Conservation (phyloP, 2,797 vertebrate genomes). For the Sylvia borin region DNA sequence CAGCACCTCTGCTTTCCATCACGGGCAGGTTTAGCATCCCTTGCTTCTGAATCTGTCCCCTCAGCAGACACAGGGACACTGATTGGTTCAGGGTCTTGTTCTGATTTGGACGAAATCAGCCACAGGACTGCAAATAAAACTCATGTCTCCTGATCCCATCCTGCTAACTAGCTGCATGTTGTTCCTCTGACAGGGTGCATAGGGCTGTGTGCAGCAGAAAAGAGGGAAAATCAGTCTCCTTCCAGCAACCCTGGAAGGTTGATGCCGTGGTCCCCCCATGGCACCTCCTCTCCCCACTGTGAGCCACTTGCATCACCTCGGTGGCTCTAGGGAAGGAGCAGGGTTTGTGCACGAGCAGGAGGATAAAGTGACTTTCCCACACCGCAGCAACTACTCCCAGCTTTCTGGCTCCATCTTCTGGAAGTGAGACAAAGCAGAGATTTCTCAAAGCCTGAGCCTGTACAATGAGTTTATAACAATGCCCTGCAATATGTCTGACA, state of each 20-base stretch:
- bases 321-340: not conserved
- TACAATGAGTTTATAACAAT: rapidly evolving
- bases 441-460: not conserved
- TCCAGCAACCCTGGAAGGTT: not conserved
- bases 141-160: rapidly evolving
- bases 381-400: not conserved
- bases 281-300: not conserved
- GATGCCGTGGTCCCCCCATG: not conserved
- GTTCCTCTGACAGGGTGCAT: not conserved
- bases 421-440: not conserved
- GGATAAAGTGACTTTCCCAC: not conserved
- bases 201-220: not conserved
- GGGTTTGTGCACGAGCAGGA: not conserved
- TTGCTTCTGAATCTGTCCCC: rapidly evolving
- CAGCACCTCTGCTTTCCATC: not conserved
- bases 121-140: not conserved
- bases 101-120: not conserved
- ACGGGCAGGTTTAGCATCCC: not conserved
- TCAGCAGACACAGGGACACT: not conserved
- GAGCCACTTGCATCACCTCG: not conserved
- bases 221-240: not conserved
- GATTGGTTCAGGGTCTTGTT: not conserved
- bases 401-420: conserved; percentile 73
- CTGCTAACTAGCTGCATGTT: not conserved
- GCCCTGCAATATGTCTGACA: not conserved